A percentile compares a stretch with the other conserved stretches of the same genome.
phyloP scores from a whole-genome alignment of 2,888 invertebrate genomes.

The Rhamnusium bicolor region DNA sequence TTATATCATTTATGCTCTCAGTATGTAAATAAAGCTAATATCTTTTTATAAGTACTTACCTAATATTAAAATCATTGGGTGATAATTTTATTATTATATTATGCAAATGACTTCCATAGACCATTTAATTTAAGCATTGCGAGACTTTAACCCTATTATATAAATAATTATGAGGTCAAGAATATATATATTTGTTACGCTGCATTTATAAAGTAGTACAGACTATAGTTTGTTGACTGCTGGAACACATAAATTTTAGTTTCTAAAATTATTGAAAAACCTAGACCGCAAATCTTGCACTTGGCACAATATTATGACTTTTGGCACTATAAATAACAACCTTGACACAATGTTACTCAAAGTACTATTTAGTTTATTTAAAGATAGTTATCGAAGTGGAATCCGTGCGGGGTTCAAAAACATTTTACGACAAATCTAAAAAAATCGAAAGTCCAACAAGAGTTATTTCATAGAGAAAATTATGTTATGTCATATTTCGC shows the following conservation, averaged over 20 bases:
- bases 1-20: no score
- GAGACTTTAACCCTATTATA: neutral
- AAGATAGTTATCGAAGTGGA: neutral
- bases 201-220: conserved; percentile 18
- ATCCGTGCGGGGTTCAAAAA: neutral
- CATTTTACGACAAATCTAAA: neutral
- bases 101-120: conserved; percentile 3
- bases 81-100: neutral
- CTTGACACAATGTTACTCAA: conserved; percentile 37
- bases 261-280: conserved; percentile 24
- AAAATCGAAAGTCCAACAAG: neutral
- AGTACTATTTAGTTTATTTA: conserved; percentile 14
- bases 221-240: conserved; percentile 19
- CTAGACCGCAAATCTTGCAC: conserved; percentile 29
- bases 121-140: conserved; percentile 8
- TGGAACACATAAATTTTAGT: conserved; percentile 14
- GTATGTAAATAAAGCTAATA: neutral
- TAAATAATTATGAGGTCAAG: conserved; percentile 27
- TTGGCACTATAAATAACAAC: conserved; percentile 44
- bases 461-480: no score
- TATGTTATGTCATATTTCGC: no score
- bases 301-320: conserved; percentile 44
- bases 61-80: neutral
- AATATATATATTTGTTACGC: conserved; percentile 13
- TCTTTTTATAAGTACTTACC: neutral